Evolutionary conservation across 2,113 vertebrate genomes (phyloP).

Genomic region (Jacana jacana): DNA sequence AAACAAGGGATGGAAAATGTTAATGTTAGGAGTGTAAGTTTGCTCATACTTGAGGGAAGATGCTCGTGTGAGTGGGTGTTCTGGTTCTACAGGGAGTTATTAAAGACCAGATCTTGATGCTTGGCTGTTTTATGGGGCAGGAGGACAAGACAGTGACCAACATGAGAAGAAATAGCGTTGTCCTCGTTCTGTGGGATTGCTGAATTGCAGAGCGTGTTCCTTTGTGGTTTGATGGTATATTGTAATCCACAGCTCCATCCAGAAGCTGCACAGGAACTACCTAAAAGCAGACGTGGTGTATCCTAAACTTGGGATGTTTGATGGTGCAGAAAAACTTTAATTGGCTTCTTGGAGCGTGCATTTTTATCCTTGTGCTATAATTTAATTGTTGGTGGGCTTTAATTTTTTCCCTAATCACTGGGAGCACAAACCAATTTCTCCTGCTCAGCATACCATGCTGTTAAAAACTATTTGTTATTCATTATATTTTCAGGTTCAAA

Average conservation of each 20-base stretch:
- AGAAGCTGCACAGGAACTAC: background rate
- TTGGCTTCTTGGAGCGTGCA: background rate
- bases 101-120: background rate
- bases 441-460: accelerated
- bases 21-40: background rate
- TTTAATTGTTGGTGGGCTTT: background rate
- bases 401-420: background rate
- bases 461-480: background rate
- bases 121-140: background rate
- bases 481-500: constrained; percentile 84
- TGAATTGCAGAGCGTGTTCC: background rate
- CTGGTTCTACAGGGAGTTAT: background rate
- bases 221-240: background rate
- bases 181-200: background rate
- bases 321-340: background rate
- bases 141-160: background rate
- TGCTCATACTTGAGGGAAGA: background rate
- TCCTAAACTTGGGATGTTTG: background rate
- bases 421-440: background rate
- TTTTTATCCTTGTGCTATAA: background rate
- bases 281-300: background rate
- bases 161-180: background rate
- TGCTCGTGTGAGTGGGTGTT: background rate
- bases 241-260: background rate
- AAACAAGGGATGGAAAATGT: background rate